Percentiles rank a stretch among this genome's conserved stretches.
Conservation (phyloP, 2,113 vertebrate species). For the Dicerorhinus sumatrensis region DNA sequence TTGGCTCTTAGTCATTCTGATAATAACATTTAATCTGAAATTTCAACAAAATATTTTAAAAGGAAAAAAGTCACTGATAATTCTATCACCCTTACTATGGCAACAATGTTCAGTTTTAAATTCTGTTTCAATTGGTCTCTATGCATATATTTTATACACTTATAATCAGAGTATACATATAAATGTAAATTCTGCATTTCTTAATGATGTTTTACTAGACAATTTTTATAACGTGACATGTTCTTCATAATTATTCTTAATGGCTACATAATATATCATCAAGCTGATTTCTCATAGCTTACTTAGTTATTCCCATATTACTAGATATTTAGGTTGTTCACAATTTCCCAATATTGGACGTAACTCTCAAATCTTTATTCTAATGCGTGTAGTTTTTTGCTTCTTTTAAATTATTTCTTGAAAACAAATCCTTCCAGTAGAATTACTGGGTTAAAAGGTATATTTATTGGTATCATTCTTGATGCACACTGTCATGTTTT, state of each 20-base stretch:
- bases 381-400: neutral
- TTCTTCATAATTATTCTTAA: conserved; percentile 27
- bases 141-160: neutral
- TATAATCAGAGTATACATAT: neutral
- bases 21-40: conserved; percentile 15
- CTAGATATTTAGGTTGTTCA: neutral
- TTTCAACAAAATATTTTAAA: conserved; percentile 33
- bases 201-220: neutral
- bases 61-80: neutral
- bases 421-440: neutral
- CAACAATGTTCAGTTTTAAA: conserved; percentile 21
- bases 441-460: neutral
- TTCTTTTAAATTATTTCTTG: neutral
- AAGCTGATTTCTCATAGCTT: conserved; percentile 43
- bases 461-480: neutral
- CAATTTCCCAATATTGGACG: neutral
- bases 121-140: neutral
- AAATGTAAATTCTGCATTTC: neutral
- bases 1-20: neutral
- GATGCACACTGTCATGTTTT: neutral
- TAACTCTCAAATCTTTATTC: conserved; percentile 16
- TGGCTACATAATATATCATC: neutral
- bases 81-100: neutral
- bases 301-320: neutral
- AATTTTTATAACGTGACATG: neutral